These are phyloP conservation scores for Thysanoteuthis rhombus DNA, from an alignment of 2,888 invertebrate genomes.

Conservation along the genomic window DNA sequence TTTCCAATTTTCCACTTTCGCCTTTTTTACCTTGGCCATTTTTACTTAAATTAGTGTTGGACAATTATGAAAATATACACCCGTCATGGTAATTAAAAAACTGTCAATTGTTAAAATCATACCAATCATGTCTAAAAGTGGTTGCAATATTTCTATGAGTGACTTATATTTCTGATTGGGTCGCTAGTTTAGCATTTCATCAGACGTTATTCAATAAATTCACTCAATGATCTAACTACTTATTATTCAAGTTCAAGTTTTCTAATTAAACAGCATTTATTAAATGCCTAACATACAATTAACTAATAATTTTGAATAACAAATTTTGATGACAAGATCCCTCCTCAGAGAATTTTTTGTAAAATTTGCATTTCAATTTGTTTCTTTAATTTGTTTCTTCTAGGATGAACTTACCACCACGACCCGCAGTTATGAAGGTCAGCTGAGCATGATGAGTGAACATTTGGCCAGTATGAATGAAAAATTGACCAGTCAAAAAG, in stretches of 20 bases:
- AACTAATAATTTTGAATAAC: background rate
- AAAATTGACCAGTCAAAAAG: constrained; percentile 83
- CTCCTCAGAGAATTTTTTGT: background rate
- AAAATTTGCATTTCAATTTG: background rate
- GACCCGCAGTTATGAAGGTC: constrained; percentile 75
- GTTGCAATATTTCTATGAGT: no score
- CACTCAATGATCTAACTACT: background rate
- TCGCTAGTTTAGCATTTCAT: no score
- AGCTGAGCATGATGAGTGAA: constrained; percentile 81
- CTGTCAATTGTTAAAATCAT: no score
- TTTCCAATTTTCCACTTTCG: no score
- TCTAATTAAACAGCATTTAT: background rate
- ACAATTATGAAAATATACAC: no score
- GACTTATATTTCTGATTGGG: no score
- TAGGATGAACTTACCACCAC: constrained; percentile 78
- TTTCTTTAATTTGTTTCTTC: background rate
- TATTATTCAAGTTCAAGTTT: background rate
- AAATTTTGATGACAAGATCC: background rate
- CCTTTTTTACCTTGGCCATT: no score
- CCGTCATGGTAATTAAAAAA: no score
- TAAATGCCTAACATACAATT: background rate
- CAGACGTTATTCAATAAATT: no score
- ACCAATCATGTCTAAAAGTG: no score
- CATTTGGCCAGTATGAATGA: constrained; percentile 84
- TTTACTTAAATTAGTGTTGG: no score